Conservation (phyloP, 1,140 invertebrate genomes). For the Eubasilissa regina region DNA sequence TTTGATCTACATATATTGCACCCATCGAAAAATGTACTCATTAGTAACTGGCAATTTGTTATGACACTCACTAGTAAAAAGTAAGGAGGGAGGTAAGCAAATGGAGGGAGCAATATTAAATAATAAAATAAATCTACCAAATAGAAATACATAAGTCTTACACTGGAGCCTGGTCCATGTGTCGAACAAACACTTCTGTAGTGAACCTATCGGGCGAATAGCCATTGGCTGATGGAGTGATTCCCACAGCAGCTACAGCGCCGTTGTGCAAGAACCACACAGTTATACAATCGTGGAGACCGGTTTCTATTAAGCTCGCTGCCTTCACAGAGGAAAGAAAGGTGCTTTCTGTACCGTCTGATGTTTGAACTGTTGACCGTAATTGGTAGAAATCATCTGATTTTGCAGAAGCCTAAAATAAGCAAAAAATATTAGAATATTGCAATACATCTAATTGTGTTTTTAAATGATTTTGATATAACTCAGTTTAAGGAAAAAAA, state of each 20-base stretch:
- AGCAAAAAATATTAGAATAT: slow-evolving; percentile 47
- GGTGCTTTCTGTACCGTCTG: slow-evolving; percentile 77
- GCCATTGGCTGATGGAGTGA: slow-evolving; percentile 65
- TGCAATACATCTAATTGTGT: not conserved
- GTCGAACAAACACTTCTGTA: slow-evolving; percentile 81
- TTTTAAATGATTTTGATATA: no score
- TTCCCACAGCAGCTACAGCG: slow-evolving; percentile 79
- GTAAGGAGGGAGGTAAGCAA: no score
- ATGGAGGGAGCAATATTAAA: no score
- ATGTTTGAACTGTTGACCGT: slow-evolving; percentile 77
- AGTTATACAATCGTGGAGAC: slow-evolving; percentile 80
- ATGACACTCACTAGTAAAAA: no score
- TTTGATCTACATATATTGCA: no score
- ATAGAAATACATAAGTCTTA: slow-evolving; percentile 68
- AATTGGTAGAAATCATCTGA: slow-evolving; percentile 85
- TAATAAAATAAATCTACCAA: no score
- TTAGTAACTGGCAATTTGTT: no score
- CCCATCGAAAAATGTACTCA: no score
- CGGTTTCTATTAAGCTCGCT: slow-evolving; percentile 73
- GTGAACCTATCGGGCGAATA: slow-evolving; percentile 70
- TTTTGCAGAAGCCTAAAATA: slow-evolving; percentile 76
- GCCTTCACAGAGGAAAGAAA: slow-evolving; percentile 88
- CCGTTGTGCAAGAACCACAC: slow-evolving; percentile 82
- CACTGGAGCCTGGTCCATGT: slow-evolving; percentile 82
- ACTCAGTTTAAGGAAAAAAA: no score